Evolutionary conservation across 2,797 vertebrate species (phyloP), one percentile per base, ranked within the genome.

Genomic region (Furcifer pardalis): DNA sequence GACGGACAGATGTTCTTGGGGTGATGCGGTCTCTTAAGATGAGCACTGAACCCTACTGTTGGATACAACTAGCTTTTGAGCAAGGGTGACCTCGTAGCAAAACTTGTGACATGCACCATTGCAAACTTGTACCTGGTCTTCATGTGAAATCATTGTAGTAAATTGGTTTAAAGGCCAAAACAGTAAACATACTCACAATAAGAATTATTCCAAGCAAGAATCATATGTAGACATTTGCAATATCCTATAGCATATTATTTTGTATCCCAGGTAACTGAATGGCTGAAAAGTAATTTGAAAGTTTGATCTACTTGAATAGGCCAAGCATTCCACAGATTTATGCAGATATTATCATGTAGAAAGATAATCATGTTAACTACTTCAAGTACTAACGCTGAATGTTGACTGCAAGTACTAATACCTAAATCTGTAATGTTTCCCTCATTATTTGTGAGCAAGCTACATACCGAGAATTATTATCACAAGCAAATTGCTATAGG

Each of bases 401-500:
- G 42, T 42, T 30, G 17, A 44, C 10, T 59, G 37, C 63, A 72
- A 42, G 30, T 15, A 37, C 27, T 71, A 59, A 81, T 40, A n/a
- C 49, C 37, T 23, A 23, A 60, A 42, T 2, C 23, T 42, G 65
- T 37, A 88, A 72, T 40, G 42, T 0, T 0, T 79, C 0, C 3
- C 44, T 37, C 2, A 69, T 0, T 69, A 1, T 66, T 78, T 19
- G 23, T 75, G 81, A 65, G 68, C 5, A 30, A 6, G 49, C 30
- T 76, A 46, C 27, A 84, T 42, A 46, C 3, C 2, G 77, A 89
- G 2, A 13, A n/a, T 30, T 78, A 71, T 76, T 74, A 84, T 10
- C 10, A 79, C 49, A 86, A 83, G 21, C 1, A 52, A 73, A 79
- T 81, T 86, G 79, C 73, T 40, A 62, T 35, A 77, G 73, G 84